phyloP scores from a whole-genome alignment of 1,140 invertebrate species.

The Alviniconcha marisindica region DNA sequence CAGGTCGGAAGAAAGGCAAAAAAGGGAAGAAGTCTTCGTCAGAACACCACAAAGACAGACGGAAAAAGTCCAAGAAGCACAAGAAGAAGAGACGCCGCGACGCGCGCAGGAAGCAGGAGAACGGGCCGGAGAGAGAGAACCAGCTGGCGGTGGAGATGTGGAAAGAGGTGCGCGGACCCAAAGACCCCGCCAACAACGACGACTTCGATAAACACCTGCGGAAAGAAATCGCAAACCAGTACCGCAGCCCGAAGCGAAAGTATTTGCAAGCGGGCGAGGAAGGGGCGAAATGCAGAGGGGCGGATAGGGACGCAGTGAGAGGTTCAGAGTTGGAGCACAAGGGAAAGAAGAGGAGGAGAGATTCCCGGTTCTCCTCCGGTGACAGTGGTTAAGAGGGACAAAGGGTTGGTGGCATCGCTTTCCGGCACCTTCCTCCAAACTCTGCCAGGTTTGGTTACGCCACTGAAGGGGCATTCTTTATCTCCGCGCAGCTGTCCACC shows the following conservation, averaged over 20 bases:
- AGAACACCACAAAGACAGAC: background rate
- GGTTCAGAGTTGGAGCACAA: too few species aligned
- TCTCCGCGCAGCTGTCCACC: too few species aligned
- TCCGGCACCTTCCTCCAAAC: too few species aligned
- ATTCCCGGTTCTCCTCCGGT: too few species aligned
- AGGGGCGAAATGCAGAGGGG: background rate
- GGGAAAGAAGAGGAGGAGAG: too few species aligned
- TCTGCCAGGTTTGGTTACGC: too few species aligned
- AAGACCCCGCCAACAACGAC: background rate
- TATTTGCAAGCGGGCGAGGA: background rate
- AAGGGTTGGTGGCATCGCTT: too few species aligned
- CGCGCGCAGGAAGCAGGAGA: background rate
- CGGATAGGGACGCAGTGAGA: too few species aligned
- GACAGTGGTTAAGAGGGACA: too few species aligned
- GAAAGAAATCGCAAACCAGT: background rate
- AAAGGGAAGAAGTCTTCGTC: background rate
- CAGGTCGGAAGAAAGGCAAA: background rate
- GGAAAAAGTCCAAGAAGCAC: background rate
- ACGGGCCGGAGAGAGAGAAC: background rate
- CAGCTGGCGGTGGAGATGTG: background rate
- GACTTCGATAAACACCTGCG: background rate
- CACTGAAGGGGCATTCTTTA: too few species aligned
- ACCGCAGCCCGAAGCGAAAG: background rate
- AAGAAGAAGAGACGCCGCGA: background rate
- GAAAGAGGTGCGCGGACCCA: background rate